Percentiles rank a stretch among this genome's conserved stretches.
These are phyloP conservation scores for Eubasilissa regina DNA, from an alignment of 1,140 invertebrate genomes.

Conservation along the genomic window DNA sequence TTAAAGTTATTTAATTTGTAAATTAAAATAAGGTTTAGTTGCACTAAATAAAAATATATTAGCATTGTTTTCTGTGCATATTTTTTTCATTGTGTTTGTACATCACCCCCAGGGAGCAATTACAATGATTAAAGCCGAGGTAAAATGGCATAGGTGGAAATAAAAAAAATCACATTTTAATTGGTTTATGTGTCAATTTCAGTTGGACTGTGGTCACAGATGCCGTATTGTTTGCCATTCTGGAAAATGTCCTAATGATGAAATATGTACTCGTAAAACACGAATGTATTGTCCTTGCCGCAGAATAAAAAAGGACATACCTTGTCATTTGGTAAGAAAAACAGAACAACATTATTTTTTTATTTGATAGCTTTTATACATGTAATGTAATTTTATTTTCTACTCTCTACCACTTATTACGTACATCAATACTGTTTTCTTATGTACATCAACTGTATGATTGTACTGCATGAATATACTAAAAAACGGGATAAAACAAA, in stretches of 20 bases:
- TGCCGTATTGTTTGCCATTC: constrained; percentile 85
- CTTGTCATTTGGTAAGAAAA: constrained; percentile 77
- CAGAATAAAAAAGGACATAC: constrained; percentile 83
- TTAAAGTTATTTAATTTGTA: too few relatives aligned
- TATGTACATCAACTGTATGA: neutral
- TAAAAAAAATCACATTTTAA: too few relatives aligned
- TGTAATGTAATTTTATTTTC: neutral
- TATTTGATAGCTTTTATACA: neutral
- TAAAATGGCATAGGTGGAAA: too few relatives aligned
- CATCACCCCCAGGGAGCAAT: too few relatives aligned
- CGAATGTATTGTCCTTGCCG: constrained; percentile 86
- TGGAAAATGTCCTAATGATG: constrained; percentile 79
- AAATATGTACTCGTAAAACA: constrained; percentile 85
- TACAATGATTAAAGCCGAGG: too few relatives aligned
- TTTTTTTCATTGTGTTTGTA: too few relatives aligned
- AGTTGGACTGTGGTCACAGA: constrained; percentile 83
- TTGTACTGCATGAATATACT: neutral
- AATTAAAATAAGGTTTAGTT: too few relatives aligned
- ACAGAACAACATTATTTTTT: constrained; percentile 5
- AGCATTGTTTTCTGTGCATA: too few relatives aligned
- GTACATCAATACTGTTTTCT: neutral
- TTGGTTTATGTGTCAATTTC: constrained; percentile 57
- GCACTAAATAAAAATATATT: too few relatives aligned
- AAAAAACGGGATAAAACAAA: neutral
- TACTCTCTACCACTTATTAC: neutral